Evolutionary conservation across 2,113 vertebrate species (phyloP).

Genomic region (Phodopus roborovskii): DNA sequence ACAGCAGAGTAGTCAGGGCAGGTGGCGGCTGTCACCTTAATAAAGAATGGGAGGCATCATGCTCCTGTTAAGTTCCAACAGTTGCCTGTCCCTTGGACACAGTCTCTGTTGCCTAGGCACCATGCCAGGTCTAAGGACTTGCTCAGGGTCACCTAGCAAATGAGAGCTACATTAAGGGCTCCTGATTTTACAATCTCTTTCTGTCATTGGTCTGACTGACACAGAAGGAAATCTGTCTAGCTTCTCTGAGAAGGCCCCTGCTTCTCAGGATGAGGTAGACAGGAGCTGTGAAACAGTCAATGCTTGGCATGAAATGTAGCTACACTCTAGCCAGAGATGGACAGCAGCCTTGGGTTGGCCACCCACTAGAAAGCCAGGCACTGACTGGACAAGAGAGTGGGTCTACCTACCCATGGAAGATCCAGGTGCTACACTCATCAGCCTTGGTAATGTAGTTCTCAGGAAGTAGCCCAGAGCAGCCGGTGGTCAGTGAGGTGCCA

Average conservation of each 20-base stretch:
- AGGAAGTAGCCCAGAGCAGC: conserved; percentile 95
- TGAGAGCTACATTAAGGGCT: not conserved
- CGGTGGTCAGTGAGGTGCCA: conserved; percentile 93
- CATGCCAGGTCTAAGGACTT: not conserved
- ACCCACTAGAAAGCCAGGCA: not conserved
- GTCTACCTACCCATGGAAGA: conserved; percentile 93
- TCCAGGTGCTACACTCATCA: conserved; percentile 97
- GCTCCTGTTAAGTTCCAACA: too few species aligned
- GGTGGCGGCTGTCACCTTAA: not conserved
- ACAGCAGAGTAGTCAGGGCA: not conserved
- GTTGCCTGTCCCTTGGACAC: not conserved
- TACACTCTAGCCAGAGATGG: not conserved
- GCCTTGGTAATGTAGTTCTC: conserved; percentile 97
- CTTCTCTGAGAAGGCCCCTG: not conserved
- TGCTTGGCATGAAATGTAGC: too few species aligned
- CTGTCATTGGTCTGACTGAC: not conserved
- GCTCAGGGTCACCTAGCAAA: not conserved
- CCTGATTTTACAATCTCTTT: too few species aligned
- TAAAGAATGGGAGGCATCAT: fast-evolving
- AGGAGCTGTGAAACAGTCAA: not conserved
- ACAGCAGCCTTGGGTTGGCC: not conserved
- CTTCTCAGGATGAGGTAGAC: not conserved
- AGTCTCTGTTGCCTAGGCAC: not conserved
- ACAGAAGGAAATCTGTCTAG: not conserved
- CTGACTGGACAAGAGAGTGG: fast-evolving